These are phyloP conservation scores for Cairina moschata DNA, from an alignment of 2,113 vertebrate species.

Conservation along the genomic window DNA sequence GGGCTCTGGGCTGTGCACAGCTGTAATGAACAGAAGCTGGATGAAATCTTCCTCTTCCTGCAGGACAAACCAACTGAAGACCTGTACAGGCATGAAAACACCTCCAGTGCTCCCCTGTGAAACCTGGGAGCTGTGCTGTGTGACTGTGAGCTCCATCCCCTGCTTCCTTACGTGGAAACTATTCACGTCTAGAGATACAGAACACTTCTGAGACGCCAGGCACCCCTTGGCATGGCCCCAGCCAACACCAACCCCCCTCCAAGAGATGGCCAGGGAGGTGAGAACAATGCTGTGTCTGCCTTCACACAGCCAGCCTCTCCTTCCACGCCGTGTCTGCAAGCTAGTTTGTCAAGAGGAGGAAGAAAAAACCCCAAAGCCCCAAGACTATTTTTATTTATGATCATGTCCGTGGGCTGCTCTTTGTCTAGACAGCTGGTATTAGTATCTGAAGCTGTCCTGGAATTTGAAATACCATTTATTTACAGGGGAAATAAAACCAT, in stretches of 20 bases:
- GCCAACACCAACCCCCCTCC: background rate
- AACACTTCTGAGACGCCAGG: background rate
- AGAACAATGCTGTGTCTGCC: background rate
- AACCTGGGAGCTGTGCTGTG: background rate
- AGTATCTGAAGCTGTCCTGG: conserved; percentile 68
- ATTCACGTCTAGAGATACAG: background rate
- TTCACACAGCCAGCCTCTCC: background rate
- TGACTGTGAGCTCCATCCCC: too few species aligned
- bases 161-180: background rate
- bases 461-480: conserved; percentile 63
- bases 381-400: conserved; percentile 76
- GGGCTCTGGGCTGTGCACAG: background rate
- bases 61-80: background rate
- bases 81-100: background rate
- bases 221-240: background rate
- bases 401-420: conserved; percentile 56
- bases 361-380: background rate
- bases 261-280: background rate
- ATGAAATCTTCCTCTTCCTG: background rate
- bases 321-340: background rate
- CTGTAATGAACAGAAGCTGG: background rate
- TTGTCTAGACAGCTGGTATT: conserved; percentile 80
- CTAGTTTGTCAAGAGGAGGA: background rate
- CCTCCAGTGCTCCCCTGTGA: background rate
- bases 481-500: conserved; percentile 55